Percentiles rank a stretch among this genome's conserved stretches.
Conservation (phyloP, 2,888 invertebrate genomes). For the Nomada fucata region DNA sequence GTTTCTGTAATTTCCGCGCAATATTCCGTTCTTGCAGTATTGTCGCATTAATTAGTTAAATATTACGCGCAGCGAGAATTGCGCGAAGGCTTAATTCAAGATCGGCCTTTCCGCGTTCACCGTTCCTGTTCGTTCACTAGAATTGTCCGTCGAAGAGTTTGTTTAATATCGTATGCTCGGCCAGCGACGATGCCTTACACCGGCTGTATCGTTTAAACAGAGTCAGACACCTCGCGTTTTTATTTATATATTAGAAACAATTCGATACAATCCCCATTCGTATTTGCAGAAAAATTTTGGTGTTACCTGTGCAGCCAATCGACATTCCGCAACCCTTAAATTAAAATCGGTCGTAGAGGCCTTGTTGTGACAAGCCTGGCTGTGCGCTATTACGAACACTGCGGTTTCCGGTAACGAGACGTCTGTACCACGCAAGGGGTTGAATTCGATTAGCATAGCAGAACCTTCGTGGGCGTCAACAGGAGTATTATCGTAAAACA, state of each 20-base stretch:
- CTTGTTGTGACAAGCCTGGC: constrained; percentile 95
- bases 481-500: background rate
- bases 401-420: constrained; percentile 93
- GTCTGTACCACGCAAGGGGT: constrained; percentile 91
- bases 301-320: constrained; percentile 92
- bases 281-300: background rate
- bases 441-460: constrained; percentile 97
- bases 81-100: background rate
- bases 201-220: too few relatives aligned
- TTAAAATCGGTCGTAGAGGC: constrained; percentile 97
- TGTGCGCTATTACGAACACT: constrained; percentile 97
- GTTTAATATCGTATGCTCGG: too few relatives aligned
- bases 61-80: background rate
- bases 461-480: constrained; percentile 85
- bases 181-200: too few relatives aligned
- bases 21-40: background rate
- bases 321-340: constrained; percentile 96
- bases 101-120: background rate
- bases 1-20: background rate
- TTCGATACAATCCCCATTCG: background rate
- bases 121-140: background rate
- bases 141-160: too few relatives aligned
- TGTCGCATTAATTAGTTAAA: background rate
- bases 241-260: background rate
- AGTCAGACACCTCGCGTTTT: too few relatives aligned